These are phyloP conservation scores for Coenonympha glycerion DNA, from an alignment of 2,888 invertebrate species.

Conservation along the genomic window DNA sequence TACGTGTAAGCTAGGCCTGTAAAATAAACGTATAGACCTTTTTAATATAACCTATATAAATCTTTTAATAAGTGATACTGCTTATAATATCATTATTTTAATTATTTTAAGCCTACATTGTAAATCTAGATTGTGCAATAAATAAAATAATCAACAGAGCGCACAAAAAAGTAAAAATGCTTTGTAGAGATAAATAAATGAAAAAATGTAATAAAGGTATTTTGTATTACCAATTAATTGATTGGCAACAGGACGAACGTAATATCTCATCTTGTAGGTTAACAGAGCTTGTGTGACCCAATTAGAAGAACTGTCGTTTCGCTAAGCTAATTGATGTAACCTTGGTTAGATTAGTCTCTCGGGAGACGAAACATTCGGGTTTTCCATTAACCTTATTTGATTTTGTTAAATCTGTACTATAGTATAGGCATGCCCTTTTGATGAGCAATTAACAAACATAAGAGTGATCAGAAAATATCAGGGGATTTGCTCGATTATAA, in stretches of 20 bases:
- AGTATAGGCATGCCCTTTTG: not conserved
- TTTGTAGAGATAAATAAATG: too few species aligned
- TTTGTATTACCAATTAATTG: not conserved
- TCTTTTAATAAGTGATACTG: too few species aligned
- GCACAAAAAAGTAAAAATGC: too few species aligned
- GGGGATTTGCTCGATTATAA: not conserved
- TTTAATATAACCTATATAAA: too few species aligned
- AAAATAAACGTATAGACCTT: too few species aligned
- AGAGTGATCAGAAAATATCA: not conserved
- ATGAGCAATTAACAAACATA: not conserved
- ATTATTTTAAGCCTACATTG: too few species aligned
- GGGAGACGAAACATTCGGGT: conserved; percentile 42
- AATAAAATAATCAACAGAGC: too few species aligned
- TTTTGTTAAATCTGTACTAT: conserved; percentile 12
- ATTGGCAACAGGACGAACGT: not conserved
- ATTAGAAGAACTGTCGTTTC: conserved; percentile 57
- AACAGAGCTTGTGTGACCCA: conserved; percentile 49
- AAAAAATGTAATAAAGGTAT: too few species aligned
- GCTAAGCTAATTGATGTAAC: conserved; percentile 56
- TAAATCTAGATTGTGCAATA: too few species aligned
- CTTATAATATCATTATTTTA: too few species aligned
- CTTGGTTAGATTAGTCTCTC: conserved; percentile 54
- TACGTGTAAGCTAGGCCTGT: too few species aligned
- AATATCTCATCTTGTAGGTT: not conserved
- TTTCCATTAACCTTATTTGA: conserved; percentile 43